These are phyloP conservation scores for Manis crassicaudata DNA, from an alignment of 2,797 vertebrate species.

Conservation along the genomic window DNA sequence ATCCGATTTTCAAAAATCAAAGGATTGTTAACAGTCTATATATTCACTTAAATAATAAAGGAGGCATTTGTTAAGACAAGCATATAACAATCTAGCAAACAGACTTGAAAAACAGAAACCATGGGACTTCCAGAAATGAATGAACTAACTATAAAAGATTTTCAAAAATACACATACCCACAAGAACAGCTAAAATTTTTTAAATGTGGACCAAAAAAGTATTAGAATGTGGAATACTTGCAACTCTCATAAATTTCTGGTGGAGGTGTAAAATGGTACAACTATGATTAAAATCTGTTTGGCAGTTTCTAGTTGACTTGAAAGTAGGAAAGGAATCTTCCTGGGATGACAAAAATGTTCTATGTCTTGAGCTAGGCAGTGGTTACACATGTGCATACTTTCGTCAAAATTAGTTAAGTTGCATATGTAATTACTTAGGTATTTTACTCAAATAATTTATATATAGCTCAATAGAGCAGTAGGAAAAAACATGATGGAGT, in stretches of 20 bases:
- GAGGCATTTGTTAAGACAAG: background rate
- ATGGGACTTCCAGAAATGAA: background rate
- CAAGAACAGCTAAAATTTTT: background rate
- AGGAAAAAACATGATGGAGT: background rate
- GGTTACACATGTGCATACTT: background rate
- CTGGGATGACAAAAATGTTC: background rate
- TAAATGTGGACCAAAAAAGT: background rate
- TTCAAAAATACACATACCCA: background rate
- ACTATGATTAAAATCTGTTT: background rate
- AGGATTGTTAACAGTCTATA: background rate
- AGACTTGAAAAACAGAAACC: background rate
- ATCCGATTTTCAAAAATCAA: background rate
- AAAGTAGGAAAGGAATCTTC: conserved; percentile 2
- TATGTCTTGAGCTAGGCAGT: background rate
- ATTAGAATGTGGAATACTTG: background rate
- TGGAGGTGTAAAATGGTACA: background rate
- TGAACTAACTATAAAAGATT: background rate
- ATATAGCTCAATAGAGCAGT: background rate
- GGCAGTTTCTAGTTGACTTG: background rate
- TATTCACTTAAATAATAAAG: conserved; percentile 31
- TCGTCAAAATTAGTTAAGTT: conserved; percentile 16
- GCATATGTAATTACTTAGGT: background rate
- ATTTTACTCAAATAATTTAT: background rate
- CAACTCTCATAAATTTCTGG: background rate
- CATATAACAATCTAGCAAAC: background rate